phyloP scores from a whole-genome alignment of 1,140 invertebrate genomes.

The Brachionus sp. region DNA sequence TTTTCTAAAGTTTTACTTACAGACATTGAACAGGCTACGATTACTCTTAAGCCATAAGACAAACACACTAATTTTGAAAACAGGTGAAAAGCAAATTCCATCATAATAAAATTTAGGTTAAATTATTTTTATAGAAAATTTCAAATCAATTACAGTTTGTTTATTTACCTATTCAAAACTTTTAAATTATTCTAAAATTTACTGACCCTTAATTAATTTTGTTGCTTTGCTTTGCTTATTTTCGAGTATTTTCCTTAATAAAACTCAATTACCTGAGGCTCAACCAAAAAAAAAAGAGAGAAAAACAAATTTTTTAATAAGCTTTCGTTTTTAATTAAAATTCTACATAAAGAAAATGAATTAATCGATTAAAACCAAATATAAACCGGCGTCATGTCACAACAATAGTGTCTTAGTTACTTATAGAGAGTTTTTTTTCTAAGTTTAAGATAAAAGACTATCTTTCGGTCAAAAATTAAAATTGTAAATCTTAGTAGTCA shows the following conservation, averaged over 20 bases:
- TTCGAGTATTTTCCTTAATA: neutral
- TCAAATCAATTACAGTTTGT: conserved; percentile 36
- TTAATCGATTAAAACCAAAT: neutral
- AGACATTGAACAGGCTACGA: neutral
- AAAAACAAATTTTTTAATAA: conserved; percentile 20
- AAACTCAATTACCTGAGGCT: conserved; percentile 11
- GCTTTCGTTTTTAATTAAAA: conserved; percentile 27
- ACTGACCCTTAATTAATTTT: conserved; percentile 38
- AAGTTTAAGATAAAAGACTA: neutral
- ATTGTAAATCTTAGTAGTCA: neutral
- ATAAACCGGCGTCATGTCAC: conserved; percentile 4
- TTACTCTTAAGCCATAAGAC: neutral
- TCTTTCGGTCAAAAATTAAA: neutral
- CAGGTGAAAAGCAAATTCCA: conserved; percentile 4
- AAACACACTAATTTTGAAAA: neutral
- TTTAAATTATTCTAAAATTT: neutral
- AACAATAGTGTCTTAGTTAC: neutral
- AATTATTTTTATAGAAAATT: neutral
- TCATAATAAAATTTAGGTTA: conserved; percentile 21
- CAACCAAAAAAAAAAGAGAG: neutral
- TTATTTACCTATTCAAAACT: conserved; percentile 8
- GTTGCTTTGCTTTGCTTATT: neutral
- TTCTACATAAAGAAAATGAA: neutral
- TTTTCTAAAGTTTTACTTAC: neutral
- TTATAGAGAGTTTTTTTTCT: neutral